A percentile compares a stretch with the other conserved stretches of the same genome.
Evolutionary conservation across 2,797 vertebrate genomes (phyloP).

Genomic region (Fundulus diaphanus): DNA sequence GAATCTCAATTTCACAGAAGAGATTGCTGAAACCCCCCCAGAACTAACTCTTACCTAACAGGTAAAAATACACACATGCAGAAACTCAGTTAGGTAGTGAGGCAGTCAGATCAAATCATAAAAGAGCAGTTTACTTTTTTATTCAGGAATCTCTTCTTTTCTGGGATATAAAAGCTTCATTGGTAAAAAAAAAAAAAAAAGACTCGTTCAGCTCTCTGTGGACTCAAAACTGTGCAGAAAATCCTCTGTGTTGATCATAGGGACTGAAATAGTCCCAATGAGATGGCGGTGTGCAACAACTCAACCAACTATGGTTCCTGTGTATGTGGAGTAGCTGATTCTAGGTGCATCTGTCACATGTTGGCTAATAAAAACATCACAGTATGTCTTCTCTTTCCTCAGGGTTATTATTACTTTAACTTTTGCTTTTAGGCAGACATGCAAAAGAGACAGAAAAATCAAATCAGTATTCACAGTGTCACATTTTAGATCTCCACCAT

Average conservation of each 20-base stretch:
- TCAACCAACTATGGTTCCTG: background rate
- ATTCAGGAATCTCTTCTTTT: conserved; percentile 26
- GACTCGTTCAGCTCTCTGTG: conserved; percentile 19
- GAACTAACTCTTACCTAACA: background rate
- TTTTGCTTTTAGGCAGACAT: background rate
- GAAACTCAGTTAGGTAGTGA: background rate
- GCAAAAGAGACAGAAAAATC: background rate
- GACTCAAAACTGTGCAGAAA: conserved; percentile 36
- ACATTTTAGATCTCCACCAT: conserved; percentile 3
- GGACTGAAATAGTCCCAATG: conserved; percentile 19
- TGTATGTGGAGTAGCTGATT: background rate
- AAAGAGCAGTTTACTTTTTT: conserved; percentile 26
- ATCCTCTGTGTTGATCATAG: conserved; percentile 32
- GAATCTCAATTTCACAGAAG: background rate
- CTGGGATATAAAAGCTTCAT: conserved; percentile 13
- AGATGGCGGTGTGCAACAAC: conserved; percentile 13
- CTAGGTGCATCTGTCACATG: background rate
- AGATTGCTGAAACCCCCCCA: background rate
- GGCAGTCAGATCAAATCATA: conserved; percentile 37
- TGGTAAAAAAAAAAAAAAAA: too few species aligned
- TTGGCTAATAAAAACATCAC: background rate
- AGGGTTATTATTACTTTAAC: background rate
- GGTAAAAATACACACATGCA: conserved; percentile 4
- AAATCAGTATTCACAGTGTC: background rate
- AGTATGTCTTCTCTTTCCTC: background rate